Base-by-base conservation (phyloP, 2,888 invertebrate genomes). In the Eueremaeus valkanovi region DNA sequence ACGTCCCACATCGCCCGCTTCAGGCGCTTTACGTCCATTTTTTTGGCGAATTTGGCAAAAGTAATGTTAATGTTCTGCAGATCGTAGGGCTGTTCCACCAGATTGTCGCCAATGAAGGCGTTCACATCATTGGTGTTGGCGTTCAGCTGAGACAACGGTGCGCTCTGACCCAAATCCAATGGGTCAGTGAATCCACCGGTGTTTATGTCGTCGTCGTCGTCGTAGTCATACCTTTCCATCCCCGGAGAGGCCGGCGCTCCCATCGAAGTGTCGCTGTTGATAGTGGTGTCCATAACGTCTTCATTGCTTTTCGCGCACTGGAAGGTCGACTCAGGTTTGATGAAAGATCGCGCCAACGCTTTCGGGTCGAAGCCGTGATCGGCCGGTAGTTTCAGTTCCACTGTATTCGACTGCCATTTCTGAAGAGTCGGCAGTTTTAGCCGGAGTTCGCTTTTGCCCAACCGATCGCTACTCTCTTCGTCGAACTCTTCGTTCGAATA, bases 41-140 rank as follows among this genome's bases (percentile, higher is more conserved):
- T 91, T 82, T 94, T 94, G 6, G 94, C 92, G 75, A 89, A 87
- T 84, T 89, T 88, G 6, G 93, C 91, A 83, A 92, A 93, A 0
- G 89, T 88, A 77, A 94, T 90, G 81, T 89, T 87, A 68, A 89
- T 88, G 84, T 90, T 90, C 3, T 88, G 87, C 6, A 90, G 29
- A 33, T 61, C 36, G 18, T 31, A 45, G n/a, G 77, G 77, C 21
- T 77, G 61, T 27, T 74, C 74, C 36, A 76, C 63, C 27, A 77
- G 31, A 74, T 76, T 70, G 42, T 77, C 75, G 21, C 72, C 74
- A 66, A 51, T n/a, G 45, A 75, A 75, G 21, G 72, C 58, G n/a
- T n/a, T 29, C 16, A 18, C 24, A 24, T 36, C 27, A n/a, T 33
- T 33, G 21, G 58, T 45, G 40, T 42, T 63, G 29, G 40, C 21